Evolutionary conservation across 1,140 invertebrate species (phyloP), one percentile per base, ranked within the genome.

Genomic region (Pachypsylla venusta): DNA sequence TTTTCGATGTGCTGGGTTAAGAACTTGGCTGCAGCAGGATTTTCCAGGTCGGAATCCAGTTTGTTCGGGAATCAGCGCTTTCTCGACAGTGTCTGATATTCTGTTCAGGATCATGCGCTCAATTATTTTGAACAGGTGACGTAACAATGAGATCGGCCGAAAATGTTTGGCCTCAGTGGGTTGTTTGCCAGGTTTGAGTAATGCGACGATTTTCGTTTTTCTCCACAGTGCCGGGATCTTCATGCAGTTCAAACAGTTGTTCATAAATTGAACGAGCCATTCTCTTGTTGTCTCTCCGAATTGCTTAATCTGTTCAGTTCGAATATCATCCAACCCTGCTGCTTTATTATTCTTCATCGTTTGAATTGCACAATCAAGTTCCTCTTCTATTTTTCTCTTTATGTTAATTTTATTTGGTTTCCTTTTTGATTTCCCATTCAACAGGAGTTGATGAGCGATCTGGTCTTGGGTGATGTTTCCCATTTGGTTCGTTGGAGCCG

Each of bases 61-160:
- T 42, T 60, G 58, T 55, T 60, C 20, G 27, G 30, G 30, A 25
- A 60, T 60, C 16, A 60, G 24, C n/a, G 59, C 35, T 60, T 28
- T 39, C 25, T 59, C 58, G n/a, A 59, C 26, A 20, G 7, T 13
- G 5, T 1, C 35, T 25, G 25, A 40, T 58, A 58, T 58, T 27
- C 58, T 39, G 22, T 62, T 57, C 35, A 62, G 58, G 19, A 62
- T 27, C 53, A 62, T 62, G 35, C 61, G 39, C 58, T 62, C 61
- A 40, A 60, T 39, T 22, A 60, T 40, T 60, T 62, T 62, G 39
- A 56, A 62, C 48, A 54, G 59, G 56, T 60, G 61, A 53, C 54
- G 30, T 56, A 62, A 54, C 26, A 59, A 57, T 28, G 57, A 61
- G 20, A 61, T 53, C 7, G 57, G 60, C 35, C 60, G 58, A 39